A percentile compares a stretch with the other conserved stretches of the same genome.
phyloP scores from a whole-genome alignment of 2,113 vertebrate genomes.

The Sardina pilchardus region DNA sequence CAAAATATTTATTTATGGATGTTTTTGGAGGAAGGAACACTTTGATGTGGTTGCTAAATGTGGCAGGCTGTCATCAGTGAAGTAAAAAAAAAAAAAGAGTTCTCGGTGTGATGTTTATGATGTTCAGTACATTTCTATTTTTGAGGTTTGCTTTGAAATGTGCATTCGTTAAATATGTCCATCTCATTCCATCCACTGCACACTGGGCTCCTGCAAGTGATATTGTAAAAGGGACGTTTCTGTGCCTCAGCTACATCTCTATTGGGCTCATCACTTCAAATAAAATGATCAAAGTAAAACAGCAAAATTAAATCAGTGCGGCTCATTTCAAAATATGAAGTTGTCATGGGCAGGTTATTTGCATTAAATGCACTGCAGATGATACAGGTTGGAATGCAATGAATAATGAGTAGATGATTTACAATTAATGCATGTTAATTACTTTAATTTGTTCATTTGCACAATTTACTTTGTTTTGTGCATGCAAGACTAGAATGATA shows the following conservation, averaged over 20 bases:
- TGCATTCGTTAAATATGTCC: not conserved
- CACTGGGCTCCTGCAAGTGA: not conserved
- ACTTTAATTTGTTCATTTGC: not conserved
- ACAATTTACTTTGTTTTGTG: not conserved
- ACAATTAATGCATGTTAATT: not conserved
- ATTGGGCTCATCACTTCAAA: not conserved
- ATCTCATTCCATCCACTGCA: not conserved
- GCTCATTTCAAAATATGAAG: not conserved
- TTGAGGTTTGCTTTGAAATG: not conserved
- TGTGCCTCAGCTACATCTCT: not conserved
- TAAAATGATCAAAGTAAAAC: not conserved
- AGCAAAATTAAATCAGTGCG: not conserved
- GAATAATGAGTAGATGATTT: not conserved
- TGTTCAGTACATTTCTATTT: not conserved
- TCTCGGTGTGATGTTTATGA: not conserved
- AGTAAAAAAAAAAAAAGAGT: not conserved
- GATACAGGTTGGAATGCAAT: not conserved
- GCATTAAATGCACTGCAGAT: not conserved
- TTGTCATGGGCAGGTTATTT: not conserved
- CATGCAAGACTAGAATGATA: not conserved
- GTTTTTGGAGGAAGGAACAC: not conserved
- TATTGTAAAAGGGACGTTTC: not conserved
- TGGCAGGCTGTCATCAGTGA: slow-evolving; percentile 4
- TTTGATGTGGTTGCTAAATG: slow-evolving; percentile 3
- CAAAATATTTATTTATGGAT: slow-evolving; percentile 25